Conservation (phyloP, 1,140 invertebrate species). For the Protaetia brevitarsis region DNA sequence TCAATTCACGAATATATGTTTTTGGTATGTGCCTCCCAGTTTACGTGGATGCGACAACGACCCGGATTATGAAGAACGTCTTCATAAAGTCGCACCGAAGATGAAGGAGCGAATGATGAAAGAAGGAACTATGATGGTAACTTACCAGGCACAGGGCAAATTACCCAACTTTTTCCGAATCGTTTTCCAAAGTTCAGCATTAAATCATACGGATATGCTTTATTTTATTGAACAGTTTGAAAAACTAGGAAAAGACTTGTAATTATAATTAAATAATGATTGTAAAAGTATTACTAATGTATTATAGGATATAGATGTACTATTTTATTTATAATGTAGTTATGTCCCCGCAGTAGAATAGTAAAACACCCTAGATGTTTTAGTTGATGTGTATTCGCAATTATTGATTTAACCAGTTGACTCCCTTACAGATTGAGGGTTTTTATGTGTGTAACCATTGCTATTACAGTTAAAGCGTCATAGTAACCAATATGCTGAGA, state of each 20-base stretch:
- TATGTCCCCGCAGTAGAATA: no score
- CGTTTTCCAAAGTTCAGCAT: conserved; percentile 84
- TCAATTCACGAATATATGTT: conserved; percentile 91
- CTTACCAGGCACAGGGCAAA: conserved; percentile 81
- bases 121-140: conserved; percentile 91
- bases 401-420: no score
- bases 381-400: no score
- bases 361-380: no score
- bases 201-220: conserved; percentile 76
- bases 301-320: no score
- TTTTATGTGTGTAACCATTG: no score
- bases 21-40: conserved; percentile 88
- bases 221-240: conserved; percentile 87
- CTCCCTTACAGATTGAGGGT: no score
- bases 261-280: no score
- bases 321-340: no score
- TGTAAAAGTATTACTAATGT: no score
- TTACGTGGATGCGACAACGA: conserved; percentile 59
- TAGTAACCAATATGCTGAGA: no score
- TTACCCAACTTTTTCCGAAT: conserved; percentile 91
- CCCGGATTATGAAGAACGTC: conserved; percentile 63
- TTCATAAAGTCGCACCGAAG: conserved; percentile 82
- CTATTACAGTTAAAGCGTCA: no score
- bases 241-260: conserved; percentile 69
- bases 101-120: conserved; percentile 95